Base-by-base conservation (phyloP, 2,113 vertebrate species). In the Percina caprodes region DNA sequence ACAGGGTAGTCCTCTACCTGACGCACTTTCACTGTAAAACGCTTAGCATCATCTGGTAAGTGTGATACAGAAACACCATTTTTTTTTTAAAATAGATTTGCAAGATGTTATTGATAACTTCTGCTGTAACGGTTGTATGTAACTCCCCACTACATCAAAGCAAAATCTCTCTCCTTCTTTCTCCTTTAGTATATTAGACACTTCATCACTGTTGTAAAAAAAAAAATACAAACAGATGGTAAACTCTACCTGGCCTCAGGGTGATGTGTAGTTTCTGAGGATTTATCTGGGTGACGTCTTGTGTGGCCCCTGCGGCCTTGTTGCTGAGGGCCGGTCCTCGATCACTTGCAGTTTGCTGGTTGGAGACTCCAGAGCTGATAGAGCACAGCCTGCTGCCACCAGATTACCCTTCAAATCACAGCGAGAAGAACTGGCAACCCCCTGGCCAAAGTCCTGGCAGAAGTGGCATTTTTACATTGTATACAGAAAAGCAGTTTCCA, bases 1-100 rank as follows among this genome's bases (percentile, higher is more conserved):
- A 99, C 97, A 0, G 98, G 98, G 84, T 99, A 99, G 92, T 99
- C 98, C 75, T 99, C 98, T 23, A 99, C 98, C 91, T 99, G 98
- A 2, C 97, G 96, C 76, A 99, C 98, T 91, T 97, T 95, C 73
- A 99, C 85, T 0, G 90, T 96, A 89, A 99, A 99, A 6, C 73
- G 94, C 91, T 96, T 95, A 2, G 98, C 95, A 78, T 98, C 98
- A 87, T 98, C 98, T 99, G 89, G 42, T 12, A 58, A 51, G 74
- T 0, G 5, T 6, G 19, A 77, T 3, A 23, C 35, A 69, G 26
- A 65, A 62, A 76, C 10, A 45, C 8, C 0, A 39, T 39, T 39
- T n/a, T n/a, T n/a, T n/a, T n/a, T 33, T 54, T 1, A 55, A 7
- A 60, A 46, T 39, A 10, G 6, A 2, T 75, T 14, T 52, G 4